phyloP scores from a whole-genome alignment of 2,113 vertebrate species.

The Grammomys dolichurus region DNA sequence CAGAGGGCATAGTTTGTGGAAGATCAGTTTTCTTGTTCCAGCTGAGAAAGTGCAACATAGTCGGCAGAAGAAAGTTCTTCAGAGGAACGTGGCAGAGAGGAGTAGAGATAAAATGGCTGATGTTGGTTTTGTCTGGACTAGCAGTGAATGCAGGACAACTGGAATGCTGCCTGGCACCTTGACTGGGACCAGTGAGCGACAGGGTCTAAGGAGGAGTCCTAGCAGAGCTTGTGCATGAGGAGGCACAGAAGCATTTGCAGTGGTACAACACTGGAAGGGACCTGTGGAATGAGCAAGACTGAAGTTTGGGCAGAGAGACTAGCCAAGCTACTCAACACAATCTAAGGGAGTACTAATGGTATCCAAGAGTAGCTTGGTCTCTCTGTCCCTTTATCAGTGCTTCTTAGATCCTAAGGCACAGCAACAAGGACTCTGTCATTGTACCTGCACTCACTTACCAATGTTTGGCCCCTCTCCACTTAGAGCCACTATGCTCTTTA shows the following conservation, averaged over 20 bases:
- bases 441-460: not conserved
- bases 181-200: not conserved
- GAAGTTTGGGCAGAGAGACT: not conserved
- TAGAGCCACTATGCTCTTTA: not conserved
- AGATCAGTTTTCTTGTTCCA: not conserved
- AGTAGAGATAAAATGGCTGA: not conserved
- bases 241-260: not conserved
- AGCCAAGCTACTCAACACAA: not conserved
- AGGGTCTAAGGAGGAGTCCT: not conserved
- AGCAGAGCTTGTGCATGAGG: not conserved
- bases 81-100: not conserved
- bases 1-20: not conserved
- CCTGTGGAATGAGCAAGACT: not conserved
- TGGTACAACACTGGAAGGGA: not conserved
- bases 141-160: not conserved
- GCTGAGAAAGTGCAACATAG: not conserved
- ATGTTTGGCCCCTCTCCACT: not conserved
- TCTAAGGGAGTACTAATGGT: not conserved
- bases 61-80: not conserved
- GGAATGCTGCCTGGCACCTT: accelerated
- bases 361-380: not conserved
- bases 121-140: not conserved
- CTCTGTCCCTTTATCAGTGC: not conserved
- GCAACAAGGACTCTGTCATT: not conserved
- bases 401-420: not conserved